A percentile compares a stretch with the other conserved stretches of the same genome.
Conservation (phyloP, 1,140 invertebrate genomes). For the Papilio dardanus region DNA sequence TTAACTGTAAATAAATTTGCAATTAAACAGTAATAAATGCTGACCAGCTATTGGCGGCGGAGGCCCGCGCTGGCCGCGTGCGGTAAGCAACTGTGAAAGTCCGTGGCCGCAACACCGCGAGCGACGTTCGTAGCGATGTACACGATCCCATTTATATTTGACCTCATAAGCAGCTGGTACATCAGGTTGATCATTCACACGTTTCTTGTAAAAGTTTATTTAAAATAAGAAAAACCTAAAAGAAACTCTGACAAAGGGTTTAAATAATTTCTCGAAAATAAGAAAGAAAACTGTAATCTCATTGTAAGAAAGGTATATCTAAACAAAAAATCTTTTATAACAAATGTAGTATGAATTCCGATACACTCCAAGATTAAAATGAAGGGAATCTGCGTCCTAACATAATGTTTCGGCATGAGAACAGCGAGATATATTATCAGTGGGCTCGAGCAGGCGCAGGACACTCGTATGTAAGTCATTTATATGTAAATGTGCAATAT, state of each 20-base stretch:
- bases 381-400: neutral
- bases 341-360: neutral
- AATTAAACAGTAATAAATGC: no score
- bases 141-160: neutral
- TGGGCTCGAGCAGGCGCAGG: neutral
- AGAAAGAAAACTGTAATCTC: no score
- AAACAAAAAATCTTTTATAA: neutral
- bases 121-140: neutral
- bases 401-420: neutral
- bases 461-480: slow-evolving; percentile 15
- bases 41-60: no score
- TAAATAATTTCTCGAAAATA: no score
- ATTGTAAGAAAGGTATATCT: no score
- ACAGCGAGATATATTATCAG: slow-evolving; percentile 20
- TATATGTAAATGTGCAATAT: slow-evolving; percentile 27
- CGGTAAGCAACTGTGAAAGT: no score
- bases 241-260: no score
- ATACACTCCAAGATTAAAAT: neutral
- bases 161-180: neutral
- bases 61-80: no score
- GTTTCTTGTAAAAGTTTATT: neutral
- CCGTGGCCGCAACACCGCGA: neutral
- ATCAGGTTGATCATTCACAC: neutral
- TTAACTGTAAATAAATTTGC: no score
- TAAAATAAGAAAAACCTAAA: no score